A percentile compares a stretch with the other conserved stretches of the same genome.
These are phyloP conservation scores for Enteromius treurensis DNA, from an alignment of 2,797 vertebrate species.

Conservation along the genomic window DNA sequence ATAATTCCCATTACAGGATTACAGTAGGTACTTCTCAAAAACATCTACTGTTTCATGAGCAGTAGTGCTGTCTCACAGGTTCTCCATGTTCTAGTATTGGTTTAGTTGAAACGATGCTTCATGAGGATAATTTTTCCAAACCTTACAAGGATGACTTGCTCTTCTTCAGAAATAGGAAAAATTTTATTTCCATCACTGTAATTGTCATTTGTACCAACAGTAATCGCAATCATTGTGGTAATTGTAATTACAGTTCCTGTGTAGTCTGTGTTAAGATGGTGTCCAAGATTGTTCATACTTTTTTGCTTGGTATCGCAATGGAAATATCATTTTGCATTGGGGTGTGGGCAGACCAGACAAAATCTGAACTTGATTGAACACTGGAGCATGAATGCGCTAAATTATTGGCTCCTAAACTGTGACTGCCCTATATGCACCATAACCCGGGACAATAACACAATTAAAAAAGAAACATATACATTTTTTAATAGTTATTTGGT, in stretches of 20 bases:
- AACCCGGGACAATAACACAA: neutral
- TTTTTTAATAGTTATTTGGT: neutral
- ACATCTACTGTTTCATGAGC: neutral
- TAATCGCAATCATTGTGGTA: slow-evolving; percentile 24
- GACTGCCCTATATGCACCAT: neutral
- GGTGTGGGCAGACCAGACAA: neutral
- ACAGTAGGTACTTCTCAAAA: slow-evolving; percentile 6
- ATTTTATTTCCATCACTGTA: slow-evolving; percentile 13
- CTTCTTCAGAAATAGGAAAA: neutral
- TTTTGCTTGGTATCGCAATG: neutral
- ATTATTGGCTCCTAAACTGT: neutral
- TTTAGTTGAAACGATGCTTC: neutral
- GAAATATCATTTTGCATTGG: neutral
- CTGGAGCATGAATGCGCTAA: neutral
- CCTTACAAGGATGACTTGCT: slow-evolving; percentile 6
- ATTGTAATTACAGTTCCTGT: slow-evolving; percentile 59
- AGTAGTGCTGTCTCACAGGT: neutral
- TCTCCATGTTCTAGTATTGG: neutral
- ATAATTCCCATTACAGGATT: slow-evolving; percentile 39
- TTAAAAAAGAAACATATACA: neutral
- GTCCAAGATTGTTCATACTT: neutral
- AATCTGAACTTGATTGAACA: slow-evolving; percentile 13
- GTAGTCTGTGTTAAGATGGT: slow-evolving; percentile 71
- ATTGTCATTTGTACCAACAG: slow-evolving; percentile 26
- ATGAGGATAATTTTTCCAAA: too few relatives aligned